Base-by-base conservation (phyloP, 2,113 vertebrate genomes). In the Falco punctatus region DNA sequence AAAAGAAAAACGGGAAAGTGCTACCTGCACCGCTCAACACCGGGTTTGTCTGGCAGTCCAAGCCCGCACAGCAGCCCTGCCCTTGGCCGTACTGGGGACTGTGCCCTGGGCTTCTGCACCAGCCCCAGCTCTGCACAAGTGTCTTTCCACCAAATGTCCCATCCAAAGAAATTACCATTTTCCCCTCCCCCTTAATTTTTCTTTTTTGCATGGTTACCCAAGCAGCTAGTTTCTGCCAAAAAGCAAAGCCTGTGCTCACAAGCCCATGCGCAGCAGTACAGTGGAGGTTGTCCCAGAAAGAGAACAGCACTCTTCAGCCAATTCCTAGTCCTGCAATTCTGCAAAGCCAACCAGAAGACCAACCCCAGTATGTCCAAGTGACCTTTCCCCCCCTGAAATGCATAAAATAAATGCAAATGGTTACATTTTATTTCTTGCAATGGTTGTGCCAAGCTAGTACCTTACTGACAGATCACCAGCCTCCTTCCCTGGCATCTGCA, bases 21-120 rank as follows among this genome's bases (percentile, higher is more conserved):
- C 21, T 33, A 42, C 51, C 24, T 5, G 3, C 32, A 14, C 38
- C 15, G 7, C 42, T 67, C 49, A 38, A 33, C 71, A n/a, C 5
- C 2, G 2, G 49, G 30, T 77, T 87, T 92, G 59, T 17, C 44
- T 24, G 32, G 27, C 33, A 54, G 77, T 35, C 44, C 35, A 59
- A 67, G 52, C 24, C 42, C 30, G 51, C 4, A 1, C 23, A 64
- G 67, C 69, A 42, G 38, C 82, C 74, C 67, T 86, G 52, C 52
- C 58, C 66, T 86, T 44, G 46, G 8, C 67, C 1, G 0, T 30
- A 12, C 22, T 0, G 0, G 46, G 27, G 27, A 73, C 66, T 1
- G 1, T 73, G 58, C 49, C 59, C 44, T 38, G 52, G 23, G 11
- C 52, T 52, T 52, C 82, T 51, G 35, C 3, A 0, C 51, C 65